Percentiles rank a stretch among this genome's conserved stretches.
phyloP scores from a whole-genome alignment of 2,797 vertebrate species.

The Sebastes matsubarae region DNA sequence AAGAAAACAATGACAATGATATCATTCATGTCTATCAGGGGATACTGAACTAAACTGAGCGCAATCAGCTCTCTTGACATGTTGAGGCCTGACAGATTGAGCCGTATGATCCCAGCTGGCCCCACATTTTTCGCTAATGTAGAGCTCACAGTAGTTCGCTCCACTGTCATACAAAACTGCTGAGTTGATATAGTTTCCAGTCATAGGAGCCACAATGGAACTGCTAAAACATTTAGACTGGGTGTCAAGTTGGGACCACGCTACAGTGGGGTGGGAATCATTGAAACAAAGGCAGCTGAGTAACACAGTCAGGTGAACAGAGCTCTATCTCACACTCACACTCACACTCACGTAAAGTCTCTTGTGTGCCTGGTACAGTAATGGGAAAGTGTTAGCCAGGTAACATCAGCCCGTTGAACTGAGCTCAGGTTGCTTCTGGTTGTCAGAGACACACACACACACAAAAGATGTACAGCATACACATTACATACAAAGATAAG shows the following conservation, averaged over 20 bases:
- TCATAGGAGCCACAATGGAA: neutral
- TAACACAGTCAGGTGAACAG: conserved; percentile 10
- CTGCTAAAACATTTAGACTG: conserved; percentile 53
- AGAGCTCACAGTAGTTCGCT: neutral
- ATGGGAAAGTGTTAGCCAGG: conserved; percentile 22
- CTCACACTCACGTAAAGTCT: neutral
- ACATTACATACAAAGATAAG: neutral
- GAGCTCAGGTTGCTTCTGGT: conserved; percentile 44
- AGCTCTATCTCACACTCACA: neutral
- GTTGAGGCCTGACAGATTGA: conserved; percentile 5
- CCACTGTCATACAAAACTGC: neutral
- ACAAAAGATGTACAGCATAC: neutral
- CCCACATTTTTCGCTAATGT: neutral
- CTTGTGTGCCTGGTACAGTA: conserved; percentile 1
- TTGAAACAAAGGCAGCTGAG: conserved; percentile 1
- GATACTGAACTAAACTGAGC: neutral
- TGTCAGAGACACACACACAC: neutral
- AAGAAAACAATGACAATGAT: neutral
- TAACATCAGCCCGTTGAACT: conserved; percentile 25
- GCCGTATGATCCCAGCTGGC: neutral
- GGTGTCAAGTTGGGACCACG: conserved; percentile 46
- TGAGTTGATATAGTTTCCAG: conserved; percentile 7
- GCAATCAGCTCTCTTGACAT: conserved; percentile 2
- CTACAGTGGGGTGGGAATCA: neutral
- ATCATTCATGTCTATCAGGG: neutral